These are phyloP conservation scores for Ennomos quercinarius DNA, from an alignment of 2,888 invertebrate species.

Conservation along the genomic window DNA sequence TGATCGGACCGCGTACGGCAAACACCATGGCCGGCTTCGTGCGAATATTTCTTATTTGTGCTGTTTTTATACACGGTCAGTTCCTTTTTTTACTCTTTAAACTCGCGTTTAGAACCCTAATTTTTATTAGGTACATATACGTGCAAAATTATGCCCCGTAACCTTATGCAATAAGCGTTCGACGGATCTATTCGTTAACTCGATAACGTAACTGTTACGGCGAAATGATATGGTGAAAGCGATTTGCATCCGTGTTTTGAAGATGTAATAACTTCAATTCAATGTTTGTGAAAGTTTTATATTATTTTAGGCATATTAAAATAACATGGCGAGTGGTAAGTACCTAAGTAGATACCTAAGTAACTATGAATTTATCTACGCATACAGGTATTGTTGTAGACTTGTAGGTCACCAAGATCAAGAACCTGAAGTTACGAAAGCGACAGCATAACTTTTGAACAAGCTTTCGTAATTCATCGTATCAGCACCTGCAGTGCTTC, in stretches of 20 bases:
- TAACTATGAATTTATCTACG: constrained; percentile 5
- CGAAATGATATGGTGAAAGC: constrained; percentile 72
- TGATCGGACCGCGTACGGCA: constrained; percentile 57
- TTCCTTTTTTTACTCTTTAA: constrained; percentile 44
- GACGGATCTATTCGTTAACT: constrained; percentile 57
- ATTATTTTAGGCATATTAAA: not conserved
- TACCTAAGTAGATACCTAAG: not conserved
- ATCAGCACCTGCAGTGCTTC: too few relatives aligned
- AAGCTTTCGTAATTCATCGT: not conserved
- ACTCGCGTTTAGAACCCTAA: not conserved
- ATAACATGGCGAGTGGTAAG: not conserved
- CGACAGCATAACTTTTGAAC: too few relatives aligned
- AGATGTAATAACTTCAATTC: constrained; percentile 33
- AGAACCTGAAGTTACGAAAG: too few relatives aligned
- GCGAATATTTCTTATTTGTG: constrained; percentile 74
- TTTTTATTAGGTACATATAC: constrained; percentile 23
- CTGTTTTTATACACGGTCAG: constrained; percentile 77
- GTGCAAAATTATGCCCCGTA: constrained; percentile 52
- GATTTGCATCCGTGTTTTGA: constrained; percentile 54
- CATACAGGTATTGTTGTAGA: not conserved
- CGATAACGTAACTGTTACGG: constrained; percentile 72
- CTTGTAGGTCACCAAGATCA: too few relatives aligned
- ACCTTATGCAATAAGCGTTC: constrained; percentile 73
- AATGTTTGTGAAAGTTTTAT: constrained; percentile 3
- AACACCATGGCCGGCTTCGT: constrained; percentile 63